A percentile compares a stretch with the other conserved stretches of the same genome.
Evolutionary conservation across 2,113 vertebrate genomes (phyloP).

Genomic region (Mustela nigripes): DNA sequence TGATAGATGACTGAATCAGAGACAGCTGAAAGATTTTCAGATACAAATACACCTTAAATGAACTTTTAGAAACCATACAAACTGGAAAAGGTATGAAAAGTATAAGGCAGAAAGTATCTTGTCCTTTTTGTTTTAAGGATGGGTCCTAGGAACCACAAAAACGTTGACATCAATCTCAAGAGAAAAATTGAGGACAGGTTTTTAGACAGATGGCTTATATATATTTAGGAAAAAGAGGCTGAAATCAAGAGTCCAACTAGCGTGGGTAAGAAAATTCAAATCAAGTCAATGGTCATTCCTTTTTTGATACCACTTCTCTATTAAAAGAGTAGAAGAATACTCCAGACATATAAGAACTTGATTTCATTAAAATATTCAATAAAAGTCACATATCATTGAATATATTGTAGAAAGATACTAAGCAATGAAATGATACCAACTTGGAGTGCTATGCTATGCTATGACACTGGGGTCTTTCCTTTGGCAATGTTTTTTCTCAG

Average conservation of each 20-base stretch:
- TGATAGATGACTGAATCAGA: not conserved
- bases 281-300: not conserved
- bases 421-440: not conserved
- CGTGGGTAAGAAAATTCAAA: conserved; percentile 62
- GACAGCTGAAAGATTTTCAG: not conserved
- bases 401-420: not conserved
- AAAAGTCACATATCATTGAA: not conserved
- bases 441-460: not conserved
- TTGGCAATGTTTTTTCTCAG: not conserved
- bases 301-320: not conserved
- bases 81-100: conserved; percentile 15
- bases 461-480: not conserved
- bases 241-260: conserved; percentile 18
- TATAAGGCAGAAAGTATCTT: conserved; percentile 13
- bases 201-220: conserved; percentile 48
- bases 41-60: not conserved
- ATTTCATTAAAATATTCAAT: not conserved
- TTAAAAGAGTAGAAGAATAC: not conserved
- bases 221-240: conserved; percentile 15
- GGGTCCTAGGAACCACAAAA: conserved; percentile 71
- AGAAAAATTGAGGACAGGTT: conserved; percentile 69
- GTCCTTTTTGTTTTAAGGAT: conserved; percentile 57
- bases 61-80: conserved; percentile 30
- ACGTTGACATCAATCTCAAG: conserved; percentile 61
- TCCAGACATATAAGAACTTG: not conserved